Conservation (phyloP, 2,888 invertebrate species). For the Rhamnusium bicolor region DNA sequence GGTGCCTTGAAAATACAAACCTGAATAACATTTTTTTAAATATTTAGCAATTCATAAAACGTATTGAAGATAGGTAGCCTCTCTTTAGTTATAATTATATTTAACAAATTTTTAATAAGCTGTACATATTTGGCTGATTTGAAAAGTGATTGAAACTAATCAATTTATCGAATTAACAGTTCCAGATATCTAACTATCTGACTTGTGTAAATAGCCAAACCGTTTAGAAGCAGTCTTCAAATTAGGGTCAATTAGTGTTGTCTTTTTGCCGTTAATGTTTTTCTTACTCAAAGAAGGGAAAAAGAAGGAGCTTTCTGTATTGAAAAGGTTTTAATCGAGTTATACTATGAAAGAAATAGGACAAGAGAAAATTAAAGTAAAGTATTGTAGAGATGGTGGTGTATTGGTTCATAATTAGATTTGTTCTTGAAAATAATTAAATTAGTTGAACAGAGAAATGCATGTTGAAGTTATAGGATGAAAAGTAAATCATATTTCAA, state of each 20-base stretch:
- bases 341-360: neutral
- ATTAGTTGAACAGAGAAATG: neutral
- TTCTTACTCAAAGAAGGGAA: neutral
- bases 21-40: too few species aligned
- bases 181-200: neutral
- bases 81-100: too few species aligned
- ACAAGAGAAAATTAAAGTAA: neutral
- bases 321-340: constrained; percentile 19
- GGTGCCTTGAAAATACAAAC: too few species aligned
- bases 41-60: too few species aligned
- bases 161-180: neutral
- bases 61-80: too few species aligned
- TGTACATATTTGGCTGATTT: too few species aligned
- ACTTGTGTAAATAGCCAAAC: neutral
- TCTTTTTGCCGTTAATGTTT: neutral
- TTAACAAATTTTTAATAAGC: too few species aligned
- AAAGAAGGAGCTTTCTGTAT: neutral
- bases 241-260: constrained; percentile 8
- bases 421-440: neutral
- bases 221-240: neutral
- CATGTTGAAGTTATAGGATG: too few species aligned
- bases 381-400: neutral
- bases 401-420: neutral
- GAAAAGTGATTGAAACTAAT: neutral
- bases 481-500: too few species aligned